Evolutionary conservation across 1,140 invertebrate species (phyloP), one percentile per base, ranked within the genome.

Genomic region (Catajapyx aquilonaris): DNA sequence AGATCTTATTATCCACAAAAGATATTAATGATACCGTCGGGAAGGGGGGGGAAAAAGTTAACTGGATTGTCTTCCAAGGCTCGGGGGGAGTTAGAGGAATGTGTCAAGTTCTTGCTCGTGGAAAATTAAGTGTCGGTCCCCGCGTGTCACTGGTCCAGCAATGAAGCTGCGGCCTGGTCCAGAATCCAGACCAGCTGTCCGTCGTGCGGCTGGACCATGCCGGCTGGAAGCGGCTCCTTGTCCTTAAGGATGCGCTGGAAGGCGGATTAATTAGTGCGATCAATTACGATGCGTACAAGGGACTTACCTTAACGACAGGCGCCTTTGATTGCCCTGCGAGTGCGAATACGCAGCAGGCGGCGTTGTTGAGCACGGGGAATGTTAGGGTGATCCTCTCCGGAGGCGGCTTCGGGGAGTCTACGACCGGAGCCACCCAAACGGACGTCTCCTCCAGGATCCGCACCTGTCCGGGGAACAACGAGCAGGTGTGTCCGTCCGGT

Each of bases 401-500:
- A 3, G 94, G 94, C 37, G 87, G 88, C 59, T 98, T 98, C 0
- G 94, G 94, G 1, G 91, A 95, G 59, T 98, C 80, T 2, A 62
- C 69, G 34, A 98, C 83, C 1, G 76, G 56, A 19, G 81, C 81
- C 3, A 96, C 76, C 66, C 85, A 81, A n/a, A 66, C 49, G 11
- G 51, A 54, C 0, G 49, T 62, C 48, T 80, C 80, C 2, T 75
- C 51, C 0, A 87, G 55, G 4, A 81, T 51, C 4, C 59, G 55
- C 13, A 13, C 13, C 60, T 96, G 87, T 22, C 66, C 70, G 1
- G 95, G 95, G 59, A 99, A 99, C 7, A 99, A 56, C 1, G 91
- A 97, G 49, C 91, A 96, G 1, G 91, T 98, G 54, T 99, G 95
- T 1, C 95, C 95, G 65, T 99, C 95, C 11, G 90, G 91, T 1